Percentiles rank a stretch among this genome's conserved stretches.
These are phyloP conservation scores for Campoplex nolae DNA, from an alignment of 2,888 invertebrate species.

Conservation along the genomic window DNA sequence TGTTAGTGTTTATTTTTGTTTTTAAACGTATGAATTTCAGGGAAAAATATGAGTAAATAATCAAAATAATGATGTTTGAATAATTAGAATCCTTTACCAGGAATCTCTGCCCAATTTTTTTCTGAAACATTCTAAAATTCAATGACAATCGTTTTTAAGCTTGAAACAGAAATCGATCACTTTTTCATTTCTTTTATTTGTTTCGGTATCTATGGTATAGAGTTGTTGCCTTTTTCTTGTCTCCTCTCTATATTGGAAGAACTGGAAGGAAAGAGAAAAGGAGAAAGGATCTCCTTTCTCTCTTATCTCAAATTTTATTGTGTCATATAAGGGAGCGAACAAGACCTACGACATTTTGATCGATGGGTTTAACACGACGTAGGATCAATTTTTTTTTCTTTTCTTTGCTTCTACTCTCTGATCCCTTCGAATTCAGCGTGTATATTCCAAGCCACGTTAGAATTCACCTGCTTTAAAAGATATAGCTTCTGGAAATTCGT, in stretches of 20 bases:
- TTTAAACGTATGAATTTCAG: too few species aligned
- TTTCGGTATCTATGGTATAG: background rate
- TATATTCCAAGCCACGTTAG: slow-evolving; percentile 6
- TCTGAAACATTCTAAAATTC: background rate
- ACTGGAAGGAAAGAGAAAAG: too few species aligned
- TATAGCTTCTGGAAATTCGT: slow-evolving; percentile 34
- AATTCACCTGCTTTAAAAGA: slow-evolving; percentile 9
- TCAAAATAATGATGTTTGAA: too few species aligned
- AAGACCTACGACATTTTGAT: slow-evolving; percentile 76
- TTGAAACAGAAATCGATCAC: background rate
- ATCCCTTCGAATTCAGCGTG: background rate
- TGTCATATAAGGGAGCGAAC: slow-evolving; percentile 74
- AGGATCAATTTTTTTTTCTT: slow-evolving; percentile 39
- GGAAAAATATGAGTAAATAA: too few species aligned
- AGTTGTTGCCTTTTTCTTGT: slow-evolving; percentile 65
- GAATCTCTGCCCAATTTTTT: background rate
- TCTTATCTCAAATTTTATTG: slow-evolving; percentile 75
- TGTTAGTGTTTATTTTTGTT: too few species aligned
- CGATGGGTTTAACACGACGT: slow-evolving; percentile 74
- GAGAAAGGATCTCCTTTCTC: background rate
- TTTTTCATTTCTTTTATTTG: background rate
- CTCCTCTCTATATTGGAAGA: background rate
- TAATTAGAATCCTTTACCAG: background rate
- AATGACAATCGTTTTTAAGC: background rate
- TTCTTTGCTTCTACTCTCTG: background rate